Base-by-base conservation (phyloP, 2,888 invertebrate species). In the Liodrosophila aerea region DNA sequence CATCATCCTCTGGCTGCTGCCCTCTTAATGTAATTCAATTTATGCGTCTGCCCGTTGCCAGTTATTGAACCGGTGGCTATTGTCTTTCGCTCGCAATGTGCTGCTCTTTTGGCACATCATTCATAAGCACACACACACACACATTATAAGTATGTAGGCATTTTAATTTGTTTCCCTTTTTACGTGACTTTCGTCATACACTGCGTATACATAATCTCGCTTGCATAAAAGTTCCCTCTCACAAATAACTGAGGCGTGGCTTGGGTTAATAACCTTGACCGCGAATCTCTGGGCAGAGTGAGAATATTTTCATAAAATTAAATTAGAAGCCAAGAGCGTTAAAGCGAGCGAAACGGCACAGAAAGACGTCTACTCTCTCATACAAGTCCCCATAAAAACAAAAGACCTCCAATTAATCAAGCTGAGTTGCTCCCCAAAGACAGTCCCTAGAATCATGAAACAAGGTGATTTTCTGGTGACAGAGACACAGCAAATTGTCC, bases 201-300 rank as follows among this genome's bases (percentile, higher is more conserved):
- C n/a, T n/a, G n/a, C 76, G 77, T 77, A 82, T 76, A 63, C 77
- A 66, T 68, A 74, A 65, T 64, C 16, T 46, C n/a, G n/a, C n/a
- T 11, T 30, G 46, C 65, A 70, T 73, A 64, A 69, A 61, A 57
- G 51, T 57, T 37, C 22, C 3, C 22, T 22, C 27, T 33, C 34
- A 30, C 57, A 47, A 53, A 41, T 15, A 54, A 39, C 29, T 57
- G 52, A 53, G 78, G 54, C 71, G 67, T 40, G 56, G 43, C 46
- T 61, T 34, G 64, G 80, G 80, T 80, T 83, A 83, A 76, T 54
- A 80, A 80, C 84, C 80, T 83, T 80, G 84, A 83, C 84, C 84
- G 77, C 77, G 65, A 80, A 80, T 73, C 52, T 43, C 9, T 41
- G 13, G 18, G 30, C 34, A 47, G 45, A 50, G 51, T 36, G 45